phyloP scores from a whole-genome alignment of 2,888 invertebrate genomes.

The Chesias legatella region DNA sequence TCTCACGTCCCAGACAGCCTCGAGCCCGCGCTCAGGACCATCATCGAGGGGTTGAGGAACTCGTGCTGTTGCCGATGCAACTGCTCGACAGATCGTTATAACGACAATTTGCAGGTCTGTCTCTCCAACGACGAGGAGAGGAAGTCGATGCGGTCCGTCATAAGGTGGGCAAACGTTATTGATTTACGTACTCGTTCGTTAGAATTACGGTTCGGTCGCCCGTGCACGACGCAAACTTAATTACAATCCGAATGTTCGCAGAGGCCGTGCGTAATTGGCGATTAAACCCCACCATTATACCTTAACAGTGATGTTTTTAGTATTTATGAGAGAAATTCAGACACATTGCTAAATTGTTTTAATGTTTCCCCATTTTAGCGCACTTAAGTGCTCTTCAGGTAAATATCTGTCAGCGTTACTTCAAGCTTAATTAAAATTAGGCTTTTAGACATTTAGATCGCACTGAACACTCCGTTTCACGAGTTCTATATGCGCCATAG shows the following conservation, averaged over 20 bases:
- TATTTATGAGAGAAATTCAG: conserved; percentile 6
- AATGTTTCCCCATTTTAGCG: conserved; percentile 74
- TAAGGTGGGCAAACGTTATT: conserved; percentile 79
- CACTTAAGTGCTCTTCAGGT: conserved; percentile 75
- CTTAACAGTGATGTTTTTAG: conserved; percentile 2
- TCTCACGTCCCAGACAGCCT: conserved; percentile 63
- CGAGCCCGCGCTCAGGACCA: conserved; percentile 65
- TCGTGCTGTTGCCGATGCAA: conserved; percentile 73
- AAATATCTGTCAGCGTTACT: conserved; percentile 55
- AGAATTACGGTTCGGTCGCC: conserved; percentile 32
- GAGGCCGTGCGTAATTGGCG: conserved; percentile 37
- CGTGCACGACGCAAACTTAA: conserved; percentile 36
- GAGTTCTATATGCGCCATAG: not conserved
- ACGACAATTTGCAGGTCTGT: conserved; percentile 79
- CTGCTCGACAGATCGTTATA: conserved; percentile 59
- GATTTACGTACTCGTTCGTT: conserved; percentile 39
- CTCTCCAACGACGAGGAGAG: conserved; percentile 73
- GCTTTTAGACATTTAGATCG: conserved; percentile 11
- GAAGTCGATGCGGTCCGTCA: conserved; percentile 83
- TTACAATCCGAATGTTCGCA: conserved; percentile 36
- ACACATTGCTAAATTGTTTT: conserved; percentile 39
- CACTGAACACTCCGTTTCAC: conserved; percentile 5
- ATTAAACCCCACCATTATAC: conserved; percentile 3
- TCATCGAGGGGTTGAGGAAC: conserved; percentile 60
- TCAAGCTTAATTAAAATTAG: conserved; percentile 19